Percentiles rank a stretch among this genome's conserved stretches.
These are phyloP conservation scores for Notodonta dromedarius DNA, from an alignment of 2,888 invertebrate species.

Conservation along the genomic window DNA sequence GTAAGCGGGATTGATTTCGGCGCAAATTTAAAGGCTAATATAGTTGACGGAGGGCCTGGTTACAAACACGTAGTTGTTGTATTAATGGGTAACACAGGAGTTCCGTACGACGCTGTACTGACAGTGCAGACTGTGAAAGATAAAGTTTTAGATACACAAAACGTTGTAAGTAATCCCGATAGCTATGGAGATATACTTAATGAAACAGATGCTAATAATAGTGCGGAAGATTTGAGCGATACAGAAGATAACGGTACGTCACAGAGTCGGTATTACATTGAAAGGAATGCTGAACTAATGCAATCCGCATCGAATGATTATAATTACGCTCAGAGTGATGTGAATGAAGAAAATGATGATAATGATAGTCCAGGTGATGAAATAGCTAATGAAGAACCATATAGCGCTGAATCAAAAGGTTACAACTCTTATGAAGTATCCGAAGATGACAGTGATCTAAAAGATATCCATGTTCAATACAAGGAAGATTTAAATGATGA, in stretches of 20 bases:
- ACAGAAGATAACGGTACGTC: slow-evolving; percentile 39
- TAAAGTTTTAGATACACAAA: slow-evolving; percentile 20
- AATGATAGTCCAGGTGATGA: slow-evolving; percentile 18
- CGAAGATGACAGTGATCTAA: slow-evolving; percentile 19
- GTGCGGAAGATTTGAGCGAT: slow-evolving; percentile 55
- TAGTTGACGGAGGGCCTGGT: slow-evolving; percentile 76
- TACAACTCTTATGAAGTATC: slow-evolving; percentile 7
- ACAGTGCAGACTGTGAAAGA: slow-evolving; percentile 64
- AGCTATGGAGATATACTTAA: slow-evolving; percentile 21
- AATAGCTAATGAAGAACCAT: slow-evolving; percentile 22
- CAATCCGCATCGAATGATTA: slow-evolving; percentile 63
- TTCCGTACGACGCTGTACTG: slow-evolving; percentile 68
- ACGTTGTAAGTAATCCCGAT: slow-evolving; percentile 20
- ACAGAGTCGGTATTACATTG: slow-evolving; percentile 27
- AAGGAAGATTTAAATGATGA: slow-evolving; percentile 30
- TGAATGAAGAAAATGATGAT: slow-evolving; percentile 29
- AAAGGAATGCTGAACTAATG: slow-evolving; percentile 48
- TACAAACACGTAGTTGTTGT: slow-evolving; percentile 72
- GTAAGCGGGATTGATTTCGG: slow-evolving; percentile 77
- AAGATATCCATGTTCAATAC: slow-evolving; percentile 37
- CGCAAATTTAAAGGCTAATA: slow-evolving; percentile 71
- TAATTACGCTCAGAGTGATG: slow-evolving; percentile 50
- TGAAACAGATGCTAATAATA: slow-evolving; percentile 43
- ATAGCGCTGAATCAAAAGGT: slow-evolving; percentile 13
- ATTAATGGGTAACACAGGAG: slow-evolving; percentile 67